Conservation (phyloP, 2,888 invertebrate species). For the Dastarcus helophoroides region DNA sequence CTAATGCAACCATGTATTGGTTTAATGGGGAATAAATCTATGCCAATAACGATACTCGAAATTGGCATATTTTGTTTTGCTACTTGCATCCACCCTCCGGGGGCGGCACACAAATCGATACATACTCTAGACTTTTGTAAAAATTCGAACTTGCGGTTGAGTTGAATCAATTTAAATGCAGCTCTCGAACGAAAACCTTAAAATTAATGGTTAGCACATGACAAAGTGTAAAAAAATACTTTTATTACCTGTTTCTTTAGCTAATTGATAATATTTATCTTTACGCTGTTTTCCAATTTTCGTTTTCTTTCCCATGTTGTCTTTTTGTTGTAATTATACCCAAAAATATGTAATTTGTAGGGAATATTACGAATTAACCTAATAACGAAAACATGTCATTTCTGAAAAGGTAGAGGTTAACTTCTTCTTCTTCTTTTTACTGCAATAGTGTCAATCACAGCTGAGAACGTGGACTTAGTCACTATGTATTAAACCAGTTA, state of each 20-base stretch:
- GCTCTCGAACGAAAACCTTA: constrained; percentile 92
- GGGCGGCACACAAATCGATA: constrained; percentile 97
- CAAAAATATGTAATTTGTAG: no score
- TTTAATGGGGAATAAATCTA: constrained; percentile 92
- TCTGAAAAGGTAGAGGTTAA: no score
- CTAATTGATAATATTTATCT: constrained; percentile 97
- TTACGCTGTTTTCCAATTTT: constrained; percentile 97
- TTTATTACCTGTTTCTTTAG: constrained; percentile 88
- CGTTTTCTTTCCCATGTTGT: constrained; percentile 87
- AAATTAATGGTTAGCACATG: constrained; percentile 11
- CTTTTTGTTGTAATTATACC: no score
- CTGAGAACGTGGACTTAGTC: no score
- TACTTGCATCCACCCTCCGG: constrained; percentile 99
- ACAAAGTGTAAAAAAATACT: neutral
- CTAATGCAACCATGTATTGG: constrained; percentile 83
- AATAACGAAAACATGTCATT: no score
- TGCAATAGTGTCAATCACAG: no score
- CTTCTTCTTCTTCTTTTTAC: no score
- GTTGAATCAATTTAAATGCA: constrained; percentile 97
- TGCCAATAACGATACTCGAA: constrained; percentile 86
- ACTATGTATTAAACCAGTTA: no score
- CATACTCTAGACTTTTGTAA: constrained; percentile 92
- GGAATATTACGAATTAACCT: no score
- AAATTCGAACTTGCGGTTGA: constrained; percentile 95
- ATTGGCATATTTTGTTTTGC: constrained; percentile 96